Base-by-base conservation (phyloP, 2,113 vertebrate genomes). In the Lethenteron reissneri region DNA sequence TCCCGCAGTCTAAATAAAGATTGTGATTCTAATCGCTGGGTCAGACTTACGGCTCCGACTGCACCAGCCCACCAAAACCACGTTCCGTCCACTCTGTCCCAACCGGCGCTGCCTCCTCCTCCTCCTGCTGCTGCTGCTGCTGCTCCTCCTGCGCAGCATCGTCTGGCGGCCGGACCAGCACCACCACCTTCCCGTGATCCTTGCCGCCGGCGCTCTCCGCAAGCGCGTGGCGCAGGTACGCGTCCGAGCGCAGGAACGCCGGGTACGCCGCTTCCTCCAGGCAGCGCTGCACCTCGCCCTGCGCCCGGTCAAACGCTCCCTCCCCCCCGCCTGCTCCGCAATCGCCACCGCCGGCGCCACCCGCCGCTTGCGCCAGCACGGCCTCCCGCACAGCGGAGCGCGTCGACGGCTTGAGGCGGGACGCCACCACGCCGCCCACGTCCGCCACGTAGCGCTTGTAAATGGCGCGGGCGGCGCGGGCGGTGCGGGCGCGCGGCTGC, bases 271-370 rank as follows among this genome's bases (percentile, higher is more conserved):
- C 92, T 73, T 92, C 92, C 79, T 97, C 94, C 79, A 97, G 90
- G 80, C 86, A 82, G 58, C 86, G 80, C 80, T 97, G 94, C 74
- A 97, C 87, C 78, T 97, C 94, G 0, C 86, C 90, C 80, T 95
- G 94, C 71, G 94, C 92, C 85, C 97, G 94, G 82, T 97, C 92
- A 41, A 97, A 97, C 87, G 94, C 94, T 70, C 88, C 94, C 81
- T 82, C 88, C 77, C 83, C n/a, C 5, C 41, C 41, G 6, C 41
- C 41, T 41, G 6, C 41, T 6, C 41, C 41, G 41, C 41, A 41
- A 41, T 41, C 41, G 41, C 41, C 41, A 7, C 41, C 41, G 41
- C 41, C 41, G 41, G 41, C 41, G 87, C 92, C 94, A 7, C 41
- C 41, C 4, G 95, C 86, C 75, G 89, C 86, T 74, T 89, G 85